Evolutionary conservation across 2,888 invertebrate genomes (phyloP), one percentile per base, ranked within the genome.

Genomic region (Choreutis nemorana): DNA sequence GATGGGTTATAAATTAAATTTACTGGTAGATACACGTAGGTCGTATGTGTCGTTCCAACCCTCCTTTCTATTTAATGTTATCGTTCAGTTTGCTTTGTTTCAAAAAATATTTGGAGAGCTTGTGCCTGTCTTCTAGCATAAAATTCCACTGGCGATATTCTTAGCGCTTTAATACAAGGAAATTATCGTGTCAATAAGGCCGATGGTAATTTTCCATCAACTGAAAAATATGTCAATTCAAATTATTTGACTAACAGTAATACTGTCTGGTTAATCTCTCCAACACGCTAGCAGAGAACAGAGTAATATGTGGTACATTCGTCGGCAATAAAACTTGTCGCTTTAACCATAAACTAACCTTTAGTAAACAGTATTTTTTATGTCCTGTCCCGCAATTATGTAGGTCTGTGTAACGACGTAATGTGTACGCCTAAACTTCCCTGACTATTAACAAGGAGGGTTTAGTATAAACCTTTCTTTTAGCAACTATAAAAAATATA

Each of bases 281-380:
- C n/a, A n/a, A n/a, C n/a, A n/a, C n/a, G 26, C 15, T 26, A 13
- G n/a, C 22, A 8, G 10, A 10, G 5, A 9, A 24, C 10, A 11
- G 29, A 30, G 23, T 39, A 35, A 39, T 31, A 22, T 33, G 26
- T 26, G 31, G 32, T 36, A 33, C 28, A 31, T 28, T 33, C 28
- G 15, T 28, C 24, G 24, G 29, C 34, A 34, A 35, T 34, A 35
- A 39, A 39, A 35, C 29, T 26, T 8, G 24, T 11, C 22, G 22
- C 22, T 21, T 10, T 21, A 21, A 21, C n/a, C n/a, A 21, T 18
- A 18, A 18, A 5, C 18, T 8, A 18, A 18, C 18, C 8, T 6
- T 6, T 6, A 5, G 8, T 18, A 8, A 8, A 18, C 18, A 18
- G 18, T 18, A 6, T 18, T 18, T 18, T 18, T 18, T 6, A 18